Percentiles rank a stretch among this genome's conserved stretches.
phyloP scores from a whole-genome alignment of 53 echinoderm and acorn worm genomes.

The Apostichopus leukothele region DNA sequence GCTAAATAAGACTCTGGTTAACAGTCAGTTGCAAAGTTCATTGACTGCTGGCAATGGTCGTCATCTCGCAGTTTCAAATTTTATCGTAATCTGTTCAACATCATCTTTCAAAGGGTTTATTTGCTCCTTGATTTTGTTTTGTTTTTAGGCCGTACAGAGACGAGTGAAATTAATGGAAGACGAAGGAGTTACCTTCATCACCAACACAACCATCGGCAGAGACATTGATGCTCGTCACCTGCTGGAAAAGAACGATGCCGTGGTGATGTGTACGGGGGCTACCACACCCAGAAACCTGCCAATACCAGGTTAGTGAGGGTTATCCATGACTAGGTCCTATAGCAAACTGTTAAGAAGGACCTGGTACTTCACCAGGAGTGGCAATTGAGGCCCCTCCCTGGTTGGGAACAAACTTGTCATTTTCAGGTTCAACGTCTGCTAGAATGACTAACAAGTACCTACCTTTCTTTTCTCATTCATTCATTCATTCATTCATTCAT shows the following conservation, averaged over 20 bases:
- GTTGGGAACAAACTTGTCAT: too few species aligned
- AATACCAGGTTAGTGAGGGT: constrained; percentile 68
- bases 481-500: constrained; percentile 8
- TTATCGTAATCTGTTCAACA: too few species aligned
- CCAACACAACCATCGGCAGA: constrained; percentile 63
- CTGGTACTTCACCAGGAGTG: not conserved
- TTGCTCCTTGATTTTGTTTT: too few species aligned
- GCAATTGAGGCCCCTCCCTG: not conserved
- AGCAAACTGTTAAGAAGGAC: not conserved
- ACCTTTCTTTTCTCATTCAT: not conserved
- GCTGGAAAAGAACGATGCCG: constrained; percentile 78
- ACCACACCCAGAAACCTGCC: constrained; percentile 91
- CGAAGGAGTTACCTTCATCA: constrained; percentile 87
- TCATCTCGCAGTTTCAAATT: too few species aligned
- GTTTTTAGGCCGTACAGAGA: constrained; percentile 23
- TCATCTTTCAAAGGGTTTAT: too few species aligned
- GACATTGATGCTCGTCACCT: constrained; percentile 67
- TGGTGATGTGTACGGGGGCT: constrained; percentile 83
- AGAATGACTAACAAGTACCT: not conserved
- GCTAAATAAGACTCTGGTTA: too few species aligned
- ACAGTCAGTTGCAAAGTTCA: too few species aligned
- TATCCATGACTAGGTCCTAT: too few species aligned
- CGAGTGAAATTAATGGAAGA: constrained; percentile 83
- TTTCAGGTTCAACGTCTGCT: too few species aligned
- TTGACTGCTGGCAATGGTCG: too few species aligned